Base-by-base conservation (phyloP, 2,797 vertebrate species). In the Squalus acanthias region DNA sequence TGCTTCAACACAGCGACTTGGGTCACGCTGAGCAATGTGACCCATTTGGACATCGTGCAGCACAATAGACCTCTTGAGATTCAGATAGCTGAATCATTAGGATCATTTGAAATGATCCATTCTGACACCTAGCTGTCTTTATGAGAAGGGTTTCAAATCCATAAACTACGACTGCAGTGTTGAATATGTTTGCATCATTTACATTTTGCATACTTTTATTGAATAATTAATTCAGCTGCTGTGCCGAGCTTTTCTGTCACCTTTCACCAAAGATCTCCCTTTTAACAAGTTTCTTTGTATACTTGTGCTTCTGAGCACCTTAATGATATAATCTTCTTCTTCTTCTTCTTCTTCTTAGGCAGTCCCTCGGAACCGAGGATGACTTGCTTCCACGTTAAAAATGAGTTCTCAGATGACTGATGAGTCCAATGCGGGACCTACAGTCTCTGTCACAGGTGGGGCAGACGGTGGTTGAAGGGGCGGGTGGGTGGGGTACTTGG, bases 1-100 rank as follows among this genome's bases (percentile, higher is more conserved):
- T 98, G 97, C 98, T 98, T 98, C 98, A 96, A 57, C 92, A 96
- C 96, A 74, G 97, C 98, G 98, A 98, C 98, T 98, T 96, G 97
- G 97, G 97, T 98, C 96, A 96, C 96, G 96, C 17, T 97, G 97
- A 96, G 97, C 98, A 98, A 97, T 97, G 96, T 98, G 96, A 97
- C 98, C 97, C 85, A 97, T 98, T 97, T 97, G 97, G 97, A 96
- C 97, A 96, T 96, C 97, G 97, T 97, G 87, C 96, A 74, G 97
- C 87, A 97, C 97, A 97, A 98, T 97, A 97, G 96, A 96, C 10
- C 97, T 97, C 97, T 96, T 97, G 72, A 97, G 97, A 97, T 97
- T 97, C 97, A 97, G 96, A 97, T 97, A 89, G 97, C 97, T 98
- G 97, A 97, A 97, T 97, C 96, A 69, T 96, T 97, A 96, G 96